Evolutionary conservation across 92 coral and sea anemone species (phyloP).

Genomic region (Hydrozoanthus gracilis): DNA sequence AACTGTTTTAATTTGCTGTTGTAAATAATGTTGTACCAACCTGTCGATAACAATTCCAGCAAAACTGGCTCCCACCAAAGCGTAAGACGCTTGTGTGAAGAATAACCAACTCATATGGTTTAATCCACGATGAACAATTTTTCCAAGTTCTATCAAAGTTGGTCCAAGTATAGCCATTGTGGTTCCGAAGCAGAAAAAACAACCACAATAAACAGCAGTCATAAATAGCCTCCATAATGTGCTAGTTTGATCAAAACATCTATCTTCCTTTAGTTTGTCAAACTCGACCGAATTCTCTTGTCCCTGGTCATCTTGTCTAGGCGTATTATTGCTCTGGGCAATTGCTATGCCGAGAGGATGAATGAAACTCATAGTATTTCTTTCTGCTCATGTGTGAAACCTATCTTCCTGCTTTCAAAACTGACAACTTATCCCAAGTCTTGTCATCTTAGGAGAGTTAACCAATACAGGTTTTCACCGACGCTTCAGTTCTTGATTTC

Average conservation of each 20-base stretch:
- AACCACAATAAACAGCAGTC: constrained; percentile 84
- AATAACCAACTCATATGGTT: constrained; percentile 94
- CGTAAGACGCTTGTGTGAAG: constrained; percentile 88
- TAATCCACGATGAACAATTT: constrained; percentile 72
- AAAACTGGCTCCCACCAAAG: constrained; percentile 87
- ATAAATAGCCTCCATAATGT: constrained; percentile 57
- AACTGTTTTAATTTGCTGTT: neutral
- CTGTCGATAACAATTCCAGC: constrained; percentile 92
- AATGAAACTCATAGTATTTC: constrained; percentile 73
- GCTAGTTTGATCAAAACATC: constrained; percentile 36
- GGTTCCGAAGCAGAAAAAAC: constrained; percentile 91
- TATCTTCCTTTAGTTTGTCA: constrained; percentile 12
- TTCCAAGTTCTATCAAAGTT: constrained; percentile 83
- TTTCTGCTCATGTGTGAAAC: constrained; percentile 60
- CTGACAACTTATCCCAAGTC: neutral
- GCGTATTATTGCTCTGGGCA: constrained; percentile 67
- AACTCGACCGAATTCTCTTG: constrained; percentile 15
- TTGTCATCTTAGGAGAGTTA: neutral
- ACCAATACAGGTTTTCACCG: neutral
- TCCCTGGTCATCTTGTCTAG: neutral
- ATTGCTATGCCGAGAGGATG: constrained; percentile 83
- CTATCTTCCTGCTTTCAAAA: neutral
- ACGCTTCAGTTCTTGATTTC: neutral
- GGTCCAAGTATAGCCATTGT: constrained; percentile 95
- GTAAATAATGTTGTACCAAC: constrained; percentile 46